phyloP scores from a whole-genome alignment of 2,113 vertebrate genomes.

The Ceratotherium simum region DNA sequence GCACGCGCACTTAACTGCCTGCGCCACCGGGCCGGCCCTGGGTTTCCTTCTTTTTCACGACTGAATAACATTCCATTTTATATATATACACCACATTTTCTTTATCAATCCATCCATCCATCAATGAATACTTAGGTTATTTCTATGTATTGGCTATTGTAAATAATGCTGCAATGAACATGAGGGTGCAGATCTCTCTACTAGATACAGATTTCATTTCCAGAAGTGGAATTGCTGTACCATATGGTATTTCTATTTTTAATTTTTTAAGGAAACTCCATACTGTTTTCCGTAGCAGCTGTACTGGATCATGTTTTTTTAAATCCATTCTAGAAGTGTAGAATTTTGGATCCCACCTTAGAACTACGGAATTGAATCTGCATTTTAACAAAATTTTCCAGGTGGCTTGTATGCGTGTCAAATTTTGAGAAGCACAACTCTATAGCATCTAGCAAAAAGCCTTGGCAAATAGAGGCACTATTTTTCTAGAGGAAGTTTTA shows the following conservation, averaged over 20 bases:
- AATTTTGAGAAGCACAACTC: neutral
- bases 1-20: too few relatives aligned
- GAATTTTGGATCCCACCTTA: neutral
- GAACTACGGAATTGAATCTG: neutral
- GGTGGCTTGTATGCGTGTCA: neutral
- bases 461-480: neutral
- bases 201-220: neutral
- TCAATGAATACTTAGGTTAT: neutral
- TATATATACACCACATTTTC: neutral
- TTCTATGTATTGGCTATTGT: neutral
- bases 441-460: neutral
- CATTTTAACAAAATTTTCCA: constrained; percentile 1
- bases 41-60: neutral
- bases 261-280: neutral
- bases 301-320: neutral
- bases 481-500: neutral
- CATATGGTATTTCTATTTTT: neutral
- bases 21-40: too few relatives aligned
- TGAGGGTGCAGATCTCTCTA: too few relatives aligned
- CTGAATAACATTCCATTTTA: neutral
- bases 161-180: neutral
- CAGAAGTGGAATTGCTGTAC: neutral
- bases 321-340: neutral
- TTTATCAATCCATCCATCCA: neutral
- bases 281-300: neutral